Conservation (phyloP, 2,888 invertebrate genomes). For the Coelinius sp. region DNA sequence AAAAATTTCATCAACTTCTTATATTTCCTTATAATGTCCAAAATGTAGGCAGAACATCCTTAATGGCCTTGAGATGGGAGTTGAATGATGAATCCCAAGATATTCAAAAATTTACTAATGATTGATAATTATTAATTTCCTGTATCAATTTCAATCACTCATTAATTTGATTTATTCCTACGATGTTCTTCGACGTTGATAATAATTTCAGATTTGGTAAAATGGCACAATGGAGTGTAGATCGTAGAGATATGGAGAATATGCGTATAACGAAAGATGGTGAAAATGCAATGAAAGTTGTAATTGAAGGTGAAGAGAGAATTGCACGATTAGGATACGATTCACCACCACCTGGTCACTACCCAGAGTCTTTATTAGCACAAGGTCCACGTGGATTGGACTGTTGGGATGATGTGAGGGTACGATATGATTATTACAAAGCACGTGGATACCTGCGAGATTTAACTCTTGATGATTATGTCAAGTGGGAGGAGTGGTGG, state of each 20-base stretch:
- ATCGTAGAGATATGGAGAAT: slow-evolving; percentile 87
- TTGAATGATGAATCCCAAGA: too few relatives aligned
- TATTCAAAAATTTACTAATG: too few relatives aligned
- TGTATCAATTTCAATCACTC: not conserved
- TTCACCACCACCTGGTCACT: slow-evolving; percentile 80
- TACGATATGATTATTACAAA: slow-evolving; percentile 91
- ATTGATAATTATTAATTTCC: too few relatives aligned
- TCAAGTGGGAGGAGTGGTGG: slow-evolving; percentile 97
- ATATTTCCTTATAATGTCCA: too few relatives aligned
- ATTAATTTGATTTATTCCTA: not conserved
- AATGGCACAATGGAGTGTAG: slow-evolving; percentile 93
- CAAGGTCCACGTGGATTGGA: slow-evolving; percentile 82
- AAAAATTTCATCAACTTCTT: too few relatives aligned
- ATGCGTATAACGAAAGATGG: slow-evolving; percentile 88
- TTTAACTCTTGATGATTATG: slow-evolving; percentile 84
- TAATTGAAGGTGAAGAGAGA: slow-evolving; percentile 78
- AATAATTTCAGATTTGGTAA: slow-evolving; percentile 79
- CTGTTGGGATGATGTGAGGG: slow-evolving; percentile 91
- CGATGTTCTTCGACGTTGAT: not conserved
- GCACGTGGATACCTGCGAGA: slow-evolving; percentile 88
- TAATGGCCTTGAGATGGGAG: too few relatives aligned
- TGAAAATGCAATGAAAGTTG: slow-evolving; percentile 79
- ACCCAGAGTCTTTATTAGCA: slow-evolving; percentile 83
- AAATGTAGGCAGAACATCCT: too few relatives aligned
- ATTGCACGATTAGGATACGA: slow-evolving; percentile 73